Conservation (phyloP, 2,797 vertebrate species). For the Mormyrops boulengeri region DNA sequence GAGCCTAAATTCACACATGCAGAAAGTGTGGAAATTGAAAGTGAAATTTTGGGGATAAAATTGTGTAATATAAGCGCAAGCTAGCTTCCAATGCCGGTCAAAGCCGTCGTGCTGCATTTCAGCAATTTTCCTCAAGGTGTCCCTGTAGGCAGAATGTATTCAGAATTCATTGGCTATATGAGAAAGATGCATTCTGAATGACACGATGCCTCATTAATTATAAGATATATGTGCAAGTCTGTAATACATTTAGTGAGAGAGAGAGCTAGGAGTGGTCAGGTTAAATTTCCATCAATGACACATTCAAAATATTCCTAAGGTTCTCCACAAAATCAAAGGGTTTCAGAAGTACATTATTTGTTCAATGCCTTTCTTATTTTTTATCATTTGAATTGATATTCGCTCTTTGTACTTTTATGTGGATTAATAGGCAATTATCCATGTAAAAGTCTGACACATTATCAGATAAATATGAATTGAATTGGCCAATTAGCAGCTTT, state of each 20-base stretch:
- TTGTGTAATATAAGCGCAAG: neutral
- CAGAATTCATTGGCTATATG: neutral
- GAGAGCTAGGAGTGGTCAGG: neutral
- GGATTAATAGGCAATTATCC: neutral
- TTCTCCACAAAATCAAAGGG: neutral
- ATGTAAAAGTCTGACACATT: neutral
- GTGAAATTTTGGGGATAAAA: neutral
- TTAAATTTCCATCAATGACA: neutral
- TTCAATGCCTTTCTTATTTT: neutral
- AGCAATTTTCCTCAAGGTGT: neutral
- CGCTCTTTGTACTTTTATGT: neutral
- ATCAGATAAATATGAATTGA: neutral
- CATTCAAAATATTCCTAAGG: neutral
- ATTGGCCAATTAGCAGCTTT: neutral
- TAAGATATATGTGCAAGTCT: neutral
- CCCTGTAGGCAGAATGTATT: neutral
- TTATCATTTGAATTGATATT: neutral
- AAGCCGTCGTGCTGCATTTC: neutral
- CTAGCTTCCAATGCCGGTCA: neutral
- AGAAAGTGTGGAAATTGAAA: neutral
- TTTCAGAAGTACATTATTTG: neutral
- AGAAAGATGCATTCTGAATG: neutral
- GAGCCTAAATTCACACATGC: neutral
- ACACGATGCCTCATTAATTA: neutral
- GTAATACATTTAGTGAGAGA: neutral